Conservation (phyloP, 2,113 vertebrate genomes). For the Amphilophus citrinellus region DNA sequence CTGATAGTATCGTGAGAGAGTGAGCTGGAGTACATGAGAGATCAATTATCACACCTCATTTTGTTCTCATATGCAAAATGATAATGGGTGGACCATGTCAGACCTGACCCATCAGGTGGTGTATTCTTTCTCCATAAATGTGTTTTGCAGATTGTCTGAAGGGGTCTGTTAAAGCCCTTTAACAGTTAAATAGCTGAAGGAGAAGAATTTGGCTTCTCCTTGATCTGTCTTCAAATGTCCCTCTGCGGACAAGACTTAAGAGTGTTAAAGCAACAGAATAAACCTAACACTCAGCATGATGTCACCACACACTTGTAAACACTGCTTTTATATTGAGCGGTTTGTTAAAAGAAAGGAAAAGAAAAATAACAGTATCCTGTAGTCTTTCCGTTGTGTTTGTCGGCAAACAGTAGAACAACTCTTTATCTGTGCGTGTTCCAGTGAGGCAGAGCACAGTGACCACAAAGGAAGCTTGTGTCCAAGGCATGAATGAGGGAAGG, state of each 20-base stretch:
- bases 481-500: conserved; percentile 32
- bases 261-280: conserved; percentile 74
- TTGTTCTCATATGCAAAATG: conserved; percentile 81
- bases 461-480: conserved; percentile 49
- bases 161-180: conserved; percentile 78
- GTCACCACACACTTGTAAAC: conserved; percentile 64
- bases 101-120: conserved; percentile 72
- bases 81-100: conserved; percentile 81
- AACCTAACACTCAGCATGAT: conserved; percentile 69
- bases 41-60: conserved; percentile 86
- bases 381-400: conserved; percentile 39
- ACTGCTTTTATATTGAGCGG: conserved; percentile 38
- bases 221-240: conserved; percentile 76
- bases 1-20: conserved; percentile 78
- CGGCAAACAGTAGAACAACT: conserved; percentile 32
- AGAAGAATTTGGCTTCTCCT: conserved; percentile 70
- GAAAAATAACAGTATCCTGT: neutral
- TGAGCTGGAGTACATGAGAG: conserved; percentile 75
- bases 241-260: conserved; percentile 70
- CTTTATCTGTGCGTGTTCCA: neutral
- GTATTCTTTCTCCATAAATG: conserved; percentile 77
- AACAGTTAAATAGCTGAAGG: conserved; percentile 69
- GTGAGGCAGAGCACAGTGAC: conserved; percentile 19
- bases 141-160: conserved; percentile 80
- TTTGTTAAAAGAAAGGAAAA: conserved; percentile 23